These are phyloP conservation scores for Nomada ruficornis DNA, from an alignment of 2,888 invertebrate species.

Conservation along the genomic window DNA sequence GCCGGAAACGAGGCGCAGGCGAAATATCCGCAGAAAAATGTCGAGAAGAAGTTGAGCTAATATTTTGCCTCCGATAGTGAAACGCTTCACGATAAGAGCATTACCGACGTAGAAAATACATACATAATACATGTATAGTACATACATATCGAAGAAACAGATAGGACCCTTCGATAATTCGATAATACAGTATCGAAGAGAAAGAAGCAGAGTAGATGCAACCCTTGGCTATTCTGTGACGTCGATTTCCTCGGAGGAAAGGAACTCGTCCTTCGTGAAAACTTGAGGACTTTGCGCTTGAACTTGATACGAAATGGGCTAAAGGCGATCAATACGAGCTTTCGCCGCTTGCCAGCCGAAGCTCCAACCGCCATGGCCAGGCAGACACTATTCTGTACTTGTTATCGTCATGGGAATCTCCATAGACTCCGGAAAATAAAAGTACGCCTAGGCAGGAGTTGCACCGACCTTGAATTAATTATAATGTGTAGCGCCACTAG, in stretches of 20 bases:
- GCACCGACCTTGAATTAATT: neutral
- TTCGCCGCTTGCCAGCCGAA: slow-evolving; percentile 78
- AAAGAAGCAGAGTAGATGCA: neutral
- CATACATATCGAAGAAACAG: too few relatives aligned
- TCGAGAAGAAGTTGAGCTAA: slow-evolving; percentile 30
- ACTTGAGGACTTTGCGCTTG: slow-evolving; percentile 76
- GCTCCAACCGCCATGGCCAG: slow-evolving; percentile 58
- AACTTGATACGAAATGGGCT: slow-evolving; percentile 82
- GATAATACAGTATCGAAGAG: neutral
- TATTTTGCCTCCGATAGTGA: slow-evolving; percentile 48
- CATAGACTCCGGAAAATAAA: slow-evolving; percentile 58
- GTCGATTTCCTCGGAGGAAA: slow-evolving; percentile 39
- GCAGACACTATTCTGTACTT: slow-evolving; percentile 36
- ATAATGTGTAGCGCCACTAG: neutral
- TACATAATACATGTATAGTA: too few relatives aligned
- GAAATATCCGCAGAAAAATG: slow-evolving; percentile 37
- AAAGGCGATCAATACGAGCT: slow-evolving; percentile 82
- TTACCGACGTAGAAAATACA: neutral
- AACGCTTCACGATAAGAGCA: neutral
- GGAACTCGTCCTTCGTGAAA: slow-evolving; percentile 55
- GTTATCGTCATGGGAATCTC: slow-evolving; percentile 65
- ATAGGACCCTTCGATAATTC: neutral
- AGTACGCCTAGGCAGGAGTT: slow-evolving; percentile 68
- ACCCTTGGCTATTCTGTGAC: slow-evolving; percentile 1
- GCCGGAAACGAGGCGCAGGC: slow-evolving; percentile 52